Base-by-base conservation (phyloP, 2,797 vertebrate species). In the Denticeps clupeoides region DNA sequence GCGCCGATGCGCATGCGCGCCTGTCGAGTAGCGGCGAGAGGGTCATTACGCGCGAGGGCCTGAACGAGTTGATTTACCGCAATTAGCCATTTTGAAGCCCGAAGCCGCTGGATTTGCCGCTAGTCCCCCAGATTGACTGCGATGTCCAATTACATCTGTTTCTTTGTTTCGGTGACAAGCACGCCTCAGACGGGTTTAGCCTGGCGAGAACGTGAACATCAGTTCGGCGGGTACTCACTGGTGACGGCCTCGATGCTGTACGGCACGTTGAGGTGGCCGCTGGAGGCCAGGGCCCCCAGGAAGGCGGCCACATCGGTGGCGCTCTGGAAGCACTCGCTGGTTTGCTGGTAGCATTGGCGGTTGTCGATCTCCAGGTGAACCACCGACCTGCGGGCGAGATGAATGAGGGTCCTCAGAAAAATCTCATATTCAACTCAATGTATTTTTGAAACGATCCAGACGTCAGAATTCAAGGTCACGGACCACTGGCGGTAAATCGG, bases 311-410 rank as follows among this genome's bases (percentile, higher is more conserved):
- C 93, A 0, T 95, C 89, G 0, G 82, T 86, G 10, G 93, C 74
- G 2, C 87, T 98, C 78, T 90, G 87, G 82, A 99, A 99, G 59
- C 95, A 99, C 53, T 97, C 92, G 0, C 82, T 75, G 11, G 89
- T 91, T 0, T 91, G 85, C 63, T 90, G 90, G 67, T 89, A 75
- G 21, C 95, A 98, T 58, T 99, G 94, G 4, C 95, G 88, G 70
- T 99, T 99, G 74, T 99, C 95, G 0, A 99, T 91, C 68, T 98
- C 94, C 76, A 99, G 62, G 64, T 93, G 86, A 21, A 99, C 91
- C 0, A 97, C 78, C 9, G 95, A 95, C n/a, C 94, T 99, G 60
- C 2, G 47, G 32, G 37, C 27, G 7, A 16, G n/a, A n/a, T n/a
- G n/a, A n/a, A n/a, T n/a, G n/a, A n/a, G n/a, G n/a, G n/a, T n/a